Evolutionary conservation across 2,797 vertebrate genomes (phyloP).

Genomic region (Tenualosa thibaudeaui): DNA sequence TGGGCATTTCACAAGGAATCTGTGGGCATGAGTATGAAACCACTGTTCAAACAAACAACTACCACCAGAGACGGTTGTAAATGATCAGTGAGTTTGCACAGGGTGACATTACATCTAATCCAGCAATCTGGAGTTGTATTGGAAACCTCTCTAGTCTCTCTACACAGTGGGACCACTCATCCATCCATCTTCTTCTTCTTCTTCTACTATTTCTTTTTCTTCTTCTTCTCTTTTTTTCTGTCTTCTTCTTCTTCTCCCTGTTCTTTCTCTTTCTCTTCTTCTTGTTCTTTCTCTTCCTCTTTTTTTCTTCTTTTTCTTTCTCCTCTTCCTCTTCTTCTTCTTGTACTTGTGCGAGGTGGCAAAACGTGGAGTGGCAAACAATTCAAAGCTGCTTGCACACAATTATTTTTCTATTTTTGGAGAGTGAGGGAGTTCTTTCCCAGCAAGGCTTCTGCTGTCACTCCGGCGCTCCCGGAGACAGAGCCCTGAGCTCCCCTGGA

Average conservation of each 20-base stretch:
- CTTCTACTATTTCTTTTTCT: no score
- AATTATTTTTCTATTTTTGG: conserved; percentile 18
- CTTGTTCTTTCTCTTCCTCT: no score
- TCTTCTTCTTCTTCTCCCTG: no score
- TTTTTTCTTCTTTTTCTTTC: no score
- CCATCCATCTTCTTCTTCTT: no score
- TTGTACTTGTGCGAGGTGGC: no score
- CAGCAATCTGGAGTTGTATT: neutral
- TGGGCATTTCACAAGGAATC: neutral
- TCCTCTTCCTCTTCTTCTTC: no score
- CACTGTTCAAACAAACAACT: conserved; percentile 2
- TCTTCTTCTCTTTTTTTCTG: no score
- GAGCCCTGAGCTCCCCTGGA: neutral
- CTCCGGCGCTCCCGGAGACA: neutral
- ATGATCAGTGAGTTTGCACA: neutral
- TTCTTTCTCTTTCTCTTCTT: no score
- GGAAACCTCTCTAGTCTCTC: neutral
- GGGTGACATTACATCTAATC: neutral
- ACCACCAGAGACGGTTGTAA: no score
- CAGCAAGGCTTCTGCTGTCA: neutral
- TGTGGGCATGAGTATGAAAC: neutral
- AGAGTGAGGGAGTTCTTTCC: neutral
- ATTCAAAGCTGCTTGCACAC: neutral
- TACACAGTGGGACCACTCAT: neutral
- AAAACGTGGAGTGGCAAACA: neutral